Evolutionary conservation across 2,797 vertebrate species (phyloP).

Genomic region (Hemibagrus guttatus): DNA sequence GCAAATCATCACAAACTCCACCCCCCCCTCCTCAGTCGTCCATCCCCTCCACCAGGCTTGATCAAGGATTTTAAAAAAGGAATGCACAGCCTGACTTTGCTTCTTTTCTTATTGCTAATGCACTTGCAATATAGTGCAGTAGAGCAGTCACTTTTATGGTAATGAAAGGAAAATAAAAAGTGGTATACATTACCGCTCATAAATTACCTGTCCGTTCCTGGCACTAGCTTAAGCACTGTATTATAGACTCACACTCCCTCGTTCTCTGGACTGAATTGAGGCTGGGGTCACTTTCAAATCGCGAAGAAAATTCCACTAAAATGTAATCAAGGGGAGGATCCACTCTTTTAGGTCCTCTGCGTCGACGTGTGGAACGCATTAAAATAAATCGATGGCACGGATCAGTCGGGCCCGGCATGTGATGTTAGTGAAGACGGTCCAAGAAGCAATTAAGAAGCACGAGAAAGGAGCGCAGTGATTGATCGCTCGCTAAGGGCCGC

Average conservation of each 20-base stretch:
- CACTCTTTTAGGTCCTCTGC: constrained; percentile 15
- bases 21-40: neutral
- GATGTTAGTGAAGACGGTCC: constrained; percentile 56
- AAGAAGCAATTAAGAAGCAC: constrained; percentile 60
- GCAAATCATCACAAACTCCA: constrained; percentile 35
- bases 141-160: constrained; percentile 7
- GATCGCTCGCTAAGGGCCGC: constrained; percentile 67
- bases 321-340: constrained; percentile 50
- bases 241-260: constrained; percentile 32
- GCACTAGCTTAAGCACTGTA: constrained; percentile 25
- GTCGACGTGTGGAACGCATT: constrained; percentile 38
- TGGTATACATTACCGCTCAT: neutral
- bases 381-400: constrained; percentile 54
- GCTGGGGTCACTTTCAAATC: constrained; percentile 48
- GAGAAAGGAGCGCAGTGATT: constrained; percentile 55
- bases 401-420: constrained; percentile 47
- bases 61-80: constrained; percentile 5
- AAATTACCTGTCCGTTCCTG: constrained; percentile 10
- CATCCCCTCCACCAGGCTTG: constrained; percentile 11
- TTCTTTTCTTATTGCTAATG: constrained; percentile 24
- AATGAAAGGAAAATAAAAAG: constrained; percentile 32
- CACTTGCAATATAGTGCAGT: constrained; percentile 21
- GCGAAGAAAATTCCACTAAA: constrained; percentile 50
- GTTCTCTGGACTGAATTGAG: constrained; percentile 8
- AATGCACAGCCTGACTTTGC: constrained; percentile 1